phyloP scores from a whole-genome alignment of 1,140 invertebrate genomes.

The Bombus polaris region DNA sequence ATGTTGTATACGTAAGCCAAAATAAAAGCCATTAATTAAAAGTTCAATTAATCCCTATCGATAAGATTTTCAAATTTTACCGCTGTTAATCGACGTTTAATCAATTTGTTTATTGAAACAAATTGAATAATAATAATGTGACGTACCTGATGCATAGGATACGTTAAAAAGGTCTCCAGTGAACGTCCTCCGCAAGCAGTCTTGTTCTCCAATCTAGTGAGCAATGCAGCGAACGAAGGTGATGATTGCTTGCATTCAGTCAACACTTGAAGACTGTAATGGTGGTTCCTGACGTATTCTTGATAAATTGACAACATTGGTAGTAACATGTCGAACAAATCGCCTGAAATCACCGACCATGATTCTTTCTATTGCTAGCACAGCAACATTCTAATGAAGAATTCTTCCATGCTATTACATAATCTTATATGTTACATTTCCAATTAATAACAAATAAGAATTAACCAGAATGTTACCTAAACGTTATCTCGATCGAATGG shows the following conservation, averaged over 20 bases:
- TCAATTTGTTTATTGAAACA: not conserved
- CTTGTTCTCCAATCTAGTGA: conserved; percentile 93
- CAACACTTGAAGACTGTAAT: conserved; percentile 96
- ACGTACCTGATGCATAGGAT: conserved; percentile 96
- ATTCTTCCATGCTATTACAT: too few species aligned
- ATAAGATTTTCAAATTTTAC: too few species aligned
- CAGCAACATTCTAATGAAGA: not conserved
- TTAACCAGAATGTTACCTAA: not conserved
- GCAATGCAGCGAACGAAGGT: conserved; percentile 90
- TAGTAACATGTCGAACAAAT: conserved; percentile 96
- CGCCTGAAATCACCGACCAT: conserved; percentile 84
- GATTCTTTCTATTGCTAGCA: not conserved
- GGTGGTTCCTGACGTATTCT: conserved; percentile 96
- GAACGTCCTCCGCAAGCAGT: conserved; percentile 92
- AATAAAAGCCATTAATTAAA: too few species aligned
- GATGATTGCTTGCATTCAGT: conserved; percentile 96
- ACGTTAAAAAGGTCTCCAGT: conserved; percentile 95
- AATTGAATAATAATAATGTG: not conserved
- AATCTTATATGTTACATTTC: too few species aligned
- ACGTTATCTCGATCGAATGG: not conserved
- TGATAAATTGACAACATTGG: conserved; percentile 97
- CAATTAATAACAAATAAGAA: too few species aligned
- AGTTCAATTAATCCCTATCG: too few species aligned
- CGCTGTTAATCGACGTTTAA: too few species aligned
- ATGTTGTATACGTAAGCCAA: too few species aligned